Evolutionary conservation across 2,113 vertebrate species (phyloP).

Genomic region (Limnothrissa miodon): DNA sequence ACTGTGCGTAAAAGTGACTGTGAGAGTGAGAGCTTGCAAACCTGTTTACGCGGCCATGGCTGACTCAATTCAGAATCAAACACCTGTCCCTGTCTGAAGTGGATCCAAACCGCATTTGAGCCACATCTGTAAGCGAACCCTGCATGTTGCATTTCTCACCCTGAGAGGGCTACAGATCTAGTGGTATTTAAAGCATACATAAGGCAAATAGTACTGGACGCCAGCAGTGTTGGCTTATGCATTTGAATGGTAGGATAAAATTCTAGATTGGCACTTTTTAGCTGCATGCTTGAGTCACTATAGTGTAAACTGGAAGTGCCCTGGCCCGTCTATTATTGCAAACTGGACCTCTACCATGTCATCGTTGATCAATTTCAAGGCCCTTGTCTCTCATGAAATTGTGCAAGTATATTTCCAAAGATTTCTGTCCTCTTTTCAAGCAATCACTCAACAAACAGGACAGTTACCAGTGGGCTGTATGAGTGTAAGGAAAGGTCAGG

Average conservation of each 20-base stretch:
- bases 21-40: too few species aligned
- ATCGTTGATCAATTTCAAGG: neutral
- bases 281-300: conserved; percentile 5
- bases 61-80: too few species aligned
- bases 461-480: neutral
- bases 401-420: neutral
- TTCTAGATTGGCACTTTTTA: too few species aligned
- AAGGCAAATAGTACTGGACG: too few species aligned
- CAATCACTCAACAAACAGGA: neutral
- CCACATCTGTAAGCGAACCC: neutral
- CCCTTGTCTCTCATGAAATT: neutral
- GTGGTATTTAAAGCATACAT: neutral
- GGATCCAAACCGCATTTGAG: neutral
- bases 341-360: neutral
- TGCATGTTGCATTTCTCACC: neutral
- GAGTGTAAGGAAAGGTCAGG: neutral
- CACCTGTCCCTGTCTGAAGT: neutral
- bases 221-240: too few species aligned
- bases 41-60: neutral
- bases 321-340: neutral
- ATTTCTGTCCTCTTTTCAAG: neutral
- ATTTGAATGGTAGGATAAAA: too few species aligned
- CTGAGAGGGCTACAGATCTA: neutral
- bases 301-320: neutral
- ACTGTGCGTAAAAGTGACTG: too few species aligned